Conservation (phyloP, 2,797 vertebrate genomes). For the Otus scops region DNA sequence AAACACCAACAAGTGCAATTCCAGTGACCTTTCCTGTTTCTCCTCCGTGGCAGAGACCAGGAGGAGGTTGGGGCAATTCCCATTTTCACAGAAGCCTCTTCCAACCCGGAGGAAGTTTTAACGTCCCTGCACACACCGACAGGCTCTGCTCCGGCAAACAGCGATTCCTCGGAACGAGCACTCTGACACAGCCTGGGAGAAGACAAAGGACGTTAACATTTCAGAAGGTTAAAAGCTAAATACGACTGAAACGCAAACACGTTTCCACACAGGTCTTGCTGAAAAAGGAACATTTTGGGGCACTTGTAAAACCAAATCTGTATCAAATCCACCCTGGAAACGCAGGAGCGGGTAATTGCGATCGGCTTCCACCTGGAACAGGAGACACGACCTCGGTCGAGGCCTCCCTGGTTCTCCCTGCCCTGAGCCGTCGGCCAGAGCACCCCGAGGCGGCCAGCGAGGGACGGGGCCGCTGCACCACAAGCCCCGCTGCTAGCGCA, state of each 20-base stretch:
- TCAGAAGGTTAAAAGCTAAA: neutral
- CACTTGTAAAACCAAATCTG: neutral
- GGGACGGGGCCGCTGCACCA: neutral
- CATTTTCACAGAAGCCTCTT: neutral
- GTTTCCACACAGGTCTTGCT: neutral
- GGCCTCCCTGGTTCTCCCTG: neutral
- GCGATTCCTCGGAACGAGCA: neutral
- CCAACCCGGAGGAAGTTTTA: neutral
- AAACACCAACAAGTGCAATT: neutral
- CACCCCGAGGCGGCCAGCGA: neutral
- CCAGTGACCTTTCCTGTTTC: neutral
- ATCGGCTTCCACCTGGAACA: neutral
- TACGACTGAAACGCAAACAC: neutral
- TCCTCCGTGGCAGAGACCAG: neutral
- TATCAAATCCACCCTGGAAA: neutral
- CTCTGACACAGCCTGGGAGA: neutral
- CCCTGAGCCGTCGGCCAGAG: neutral
- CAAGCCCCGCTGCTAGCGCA: accelerated
- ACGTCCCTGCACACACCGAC: neutral
- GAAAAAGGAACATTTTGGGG: neutral
- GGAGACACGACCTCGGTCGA: neutral
- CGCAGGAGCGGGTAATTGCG: neutral
- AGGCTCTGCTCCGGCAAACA: neutral
- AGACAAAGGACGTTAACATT: neutral
- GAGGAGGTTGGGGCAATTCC: neutral